Base-by-base conservation (phyloP, 2,888 invertebrate species). In the Esperia sulphurella region DNA sequence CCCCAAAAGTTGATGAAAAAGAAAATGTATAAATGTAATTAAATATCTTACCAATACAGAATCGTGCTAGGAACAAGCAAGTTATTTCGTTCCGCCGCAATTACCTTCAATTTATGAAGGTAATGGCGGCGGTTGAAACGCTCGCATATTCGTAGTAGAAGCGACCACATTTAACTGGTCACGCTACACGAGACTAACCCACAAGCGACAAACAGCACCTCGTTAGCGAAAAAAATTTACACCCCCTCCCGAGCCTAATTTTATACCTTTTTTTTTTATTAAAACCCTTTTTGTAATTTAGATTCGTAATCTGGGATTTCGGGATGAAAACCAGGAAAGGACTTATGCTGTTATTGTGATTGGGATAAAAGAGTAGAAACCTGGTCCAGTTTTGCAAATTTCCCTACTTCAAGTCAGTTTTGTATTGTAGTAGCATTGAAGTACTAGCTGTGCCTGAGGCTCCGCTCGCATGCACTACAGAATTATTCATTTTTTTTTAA, bases 211-310 rank as follows among this genome's bases (percentile, higher is more conserved):
- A 28, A 29, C 21, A 21, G 2, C 21, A 21, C 21, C 46, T 45
- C 48, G 53, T 53, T 53, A 51, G 38, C 31, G 37, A 43, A 47
- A 51, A 50, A 50, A 53, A 48, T 30, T 41, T 43, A 49, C 50
- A 45, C 7, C 47, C 38, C 43, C 5, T 7, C 46, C 41, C 41
- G 7, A 28, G 41, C 48, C 43, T 46, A 54, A 50, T 43, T 50
- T 49, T 50, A 48, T 51, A 46, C 44, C 43, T 49, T 50, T 50
- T 49, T 50, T 50, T 51, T 51, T 51, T 51, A 40, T 28, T 49
- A 50, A 51, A 48, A 43, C 45, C 49, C 49, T 40, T 49, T 21
- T 48, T 45, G 47, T 46, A 46, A 54, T 50, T 54, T 54, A 42
- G 49, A 50, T 47, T 13, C 14, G 46, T 47, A 44, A 50, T 50